A percentile compares a stretch with the other conserved stretches of the same genome.
phyloP scores from a whole-genome alignment of 2,113 vertebrate species.

The Hemiscyllium ocellatum region DNA sequence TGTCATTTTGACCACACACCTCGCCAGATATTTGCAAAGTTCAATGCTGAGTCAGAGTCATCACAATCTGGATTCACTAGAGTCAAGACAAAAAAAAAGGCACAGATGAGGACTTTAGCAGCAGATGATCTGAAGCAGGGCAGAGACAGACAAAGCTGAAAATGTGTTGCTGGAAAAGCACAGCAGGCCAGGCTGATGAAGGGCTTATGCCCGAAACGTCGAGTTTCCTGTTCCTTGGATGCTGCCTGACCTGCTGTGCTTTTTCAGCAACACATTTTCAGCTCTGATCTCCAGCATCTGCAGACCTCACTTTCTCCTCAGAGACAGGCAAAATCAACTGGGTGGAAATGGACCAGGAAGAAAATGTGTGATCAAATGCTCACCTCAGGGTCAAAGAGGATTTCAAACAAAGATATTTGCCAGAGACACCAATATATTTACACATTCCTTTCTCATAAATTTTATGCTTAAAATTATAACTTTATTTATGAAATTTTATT shows the following conservation, averaged over 20 bases:
- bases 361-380: neutral
- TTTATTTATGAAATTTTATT: neutral
- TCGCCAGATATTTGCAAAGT: neutral
- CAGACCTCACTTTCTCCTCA: too few species aligned
- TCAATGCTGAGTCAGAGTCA: neutral
- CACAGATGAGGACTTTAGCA: neutral
- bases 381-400: neutral
- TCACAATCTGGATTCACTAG: neutral
- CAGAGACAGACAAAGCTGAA: neutral
- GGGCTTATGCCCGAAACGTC: too few species aligned
- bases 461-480: neutral
- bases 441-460: neutral
- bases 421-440: neutral
- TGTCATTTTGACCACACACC: neutral
- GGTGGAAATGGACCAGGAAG: neutral
- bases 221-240: too few species aligned
- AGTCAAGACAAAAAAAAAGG: neutral
- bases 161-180: too few species aligned
- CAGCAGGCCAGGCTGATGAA: too few species aligned
- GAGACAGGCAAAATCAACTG: neutral
- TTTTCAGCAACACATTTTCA: too few species aligned
- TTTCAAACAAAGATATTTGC: neutral
- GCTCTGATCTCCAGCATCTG: too few species aligned
- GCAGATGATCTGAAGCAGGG: neutral
- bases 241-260: too few species aligned